Percentiles rank a stretch among this genome's conserved stretches.
Evolutionary conservation across 37 sponge, comb jelly and placozoan species (phyloP).

Genomic region (Oscarella lobularis): DNA sequence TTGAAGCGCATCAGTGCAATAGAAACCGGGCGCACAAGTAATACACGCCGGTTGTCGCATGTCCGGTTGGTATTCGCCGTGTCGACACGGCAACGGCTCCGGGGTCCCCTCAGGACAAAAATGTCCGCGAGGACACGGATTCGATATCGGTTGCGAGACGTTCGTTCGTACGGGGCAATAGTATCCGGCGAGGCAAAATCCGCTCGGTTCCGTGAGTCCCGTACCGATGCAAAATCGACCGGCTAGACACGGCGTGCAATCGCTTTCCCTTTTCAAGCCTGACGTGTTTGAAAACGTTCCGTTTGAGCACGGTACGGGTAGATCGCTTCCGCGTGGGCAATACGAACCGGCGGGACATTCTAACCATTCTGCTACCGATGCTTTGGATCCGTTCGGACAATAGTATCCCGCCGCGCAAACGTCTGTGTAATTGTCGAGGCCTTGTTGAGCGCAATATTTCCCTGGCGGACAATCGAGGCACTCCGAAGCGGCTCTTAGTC

Average conservation of each 20-base stretch:
- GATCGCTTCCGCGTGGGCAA: constrained; percentile 1
- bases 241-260: constrained; percentile 5
- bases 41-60: not conserved
- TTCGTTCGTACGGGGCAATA: constrained; percentile 6
- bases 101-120: constrained; percentile 1
- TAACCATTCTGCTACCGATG: not conserved
- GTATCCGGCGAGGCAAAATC: constrained; percentile 13
- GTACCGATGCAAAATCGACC: not conserved
- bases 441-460: not conserved
- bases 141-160: not conserved
- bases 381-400: constrained; percentile 9
- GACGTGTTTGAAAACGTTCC: constrained; percentile 2
- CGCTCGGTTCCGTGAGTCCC: not conserved
- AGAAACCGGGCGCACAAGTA: not conserved
- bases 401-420: constrained; percentile 16
- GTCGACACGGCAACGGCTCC: not conserved
- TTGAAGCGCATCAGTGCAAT: not conserved
- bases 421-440: not conserved
- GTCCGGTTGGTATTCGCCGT: not conserved
- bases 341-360: constrained; percentile 12
- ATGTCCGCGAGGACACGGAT: not conserved
- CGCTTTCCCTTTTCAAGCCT: not conserved
- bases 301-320: not conserved
- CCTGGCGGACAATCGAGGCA: not conserved
- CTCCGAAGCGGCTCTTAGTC: not conserved